Conservation (phyloP, 2,888 invertebrate genomes). For the Scaptomyza reducta region DNA sequence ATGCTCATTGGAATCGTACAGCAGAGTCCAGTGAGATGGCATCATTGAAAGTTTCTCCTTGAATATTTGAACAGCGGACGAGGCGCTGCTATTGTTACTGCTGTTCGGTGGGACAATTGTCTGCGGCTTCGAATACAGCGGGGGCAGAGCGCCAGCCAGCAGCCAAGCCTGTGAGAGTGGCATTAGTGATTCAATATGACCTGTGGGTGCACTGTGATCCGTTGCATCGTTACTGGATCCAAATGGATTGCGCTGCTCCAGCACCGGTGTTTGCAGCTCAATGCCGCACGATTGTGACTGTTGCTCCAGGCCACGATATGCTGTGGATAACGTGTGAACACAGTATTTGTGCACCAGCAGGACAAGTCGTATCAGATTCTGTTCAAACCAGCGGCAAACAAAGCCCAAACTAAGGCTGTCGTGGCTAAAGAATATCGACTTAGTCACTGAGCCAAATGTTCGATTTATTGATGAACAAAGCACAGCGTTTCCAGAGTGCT, state of each 20-base stretch:
- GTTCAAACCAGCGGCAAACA: constrained; percentile 92
- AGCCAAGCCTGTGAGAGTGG: constrained; percentile 90
- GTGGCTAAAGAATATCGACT: constrained; percentile 93
- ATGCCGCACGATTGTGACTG: constrained; percentile 85
- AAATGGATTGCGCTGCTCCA: constrained; percentile 86
- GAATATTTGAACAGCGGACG: constrained; percentile 85
- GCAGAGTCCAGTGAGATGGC: constrained; percentile 92
- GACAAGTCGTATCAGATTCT: constrained; percentile 91
- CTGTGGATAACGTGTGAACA: constrained; percentile 84
- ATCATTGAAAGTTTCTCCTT: constrained; percentile 88
- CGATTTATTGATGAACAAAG: constrained; percentile 88
- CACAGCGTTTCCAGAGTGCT: constrained; percentile 88
- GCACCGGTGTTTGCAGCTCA: constrained; percentile 91
- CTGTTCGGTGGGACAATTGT: constrained; percentile 67
- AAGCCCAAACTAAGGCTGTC: constrained; percentile 89
- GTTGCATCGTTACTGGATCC: constrained; percentile 64
- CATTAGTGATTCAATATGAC: constrained; percentile 83
- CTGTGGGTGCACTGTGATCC: constrained; percentile 48
- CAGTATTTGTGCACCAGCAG: constrained; percentile 90
- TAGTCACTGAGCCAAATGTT: constrained; percentile 89
- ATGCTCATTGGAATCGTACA: constrained; percentile 93
- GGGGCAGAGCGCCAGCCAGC: constrained; percentile 87
- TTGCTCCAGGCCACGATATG: constrained; percentile 86
- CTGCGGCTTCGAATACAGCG: constrained; percentile 85
- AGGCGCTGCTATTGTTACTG: constrained; percentile 67